These are phyloP conservation scores for Theristicus caerulescens DNA, from an alignment of 2,113 vertebrate species.

Conservation along the genomic window DNA sequence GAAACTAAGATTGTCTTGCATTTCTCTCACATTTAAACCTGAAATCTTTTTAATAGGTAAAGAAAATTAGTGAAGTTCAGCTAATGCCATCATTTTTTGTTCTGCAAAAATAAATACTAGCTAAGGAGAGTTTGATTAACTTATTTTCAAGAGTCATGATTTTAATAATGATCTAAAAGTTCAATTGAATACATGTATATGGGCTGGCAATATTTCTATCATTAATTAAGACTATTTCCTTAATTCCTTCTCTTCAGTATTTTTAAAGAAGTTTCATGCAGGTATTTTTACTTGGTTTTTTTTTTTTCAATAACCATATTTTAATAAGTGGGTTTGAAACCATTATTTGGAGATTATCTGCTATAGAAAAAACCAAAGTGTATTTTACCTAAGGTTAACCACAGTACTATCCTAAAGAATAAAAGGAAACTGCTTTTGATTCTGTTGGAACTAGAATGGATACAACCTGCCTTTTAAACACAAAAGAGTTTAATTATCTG, in stretches of 20 bases:
- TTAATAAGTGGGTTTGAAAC: not conserved
- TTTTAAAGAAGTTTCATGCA: not conserved
- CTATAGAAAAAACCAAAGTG: accelerated
- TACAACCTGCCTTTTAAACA: not conserved
- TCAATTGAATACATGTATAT: not conserved
- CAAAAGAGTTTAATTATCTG: not conserved
- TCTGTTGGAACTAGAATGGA: not conserved
- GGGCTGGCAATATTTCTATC: not conserved
- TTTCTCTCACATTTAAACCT: not conserved
- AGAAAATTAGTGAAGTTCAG: not conserved
- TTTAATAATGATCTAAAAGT: not conserved
- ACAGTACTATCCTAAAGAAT: not conserved
- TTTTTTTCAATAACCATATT: not conserved
- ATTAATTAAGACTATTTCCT: not conserved
- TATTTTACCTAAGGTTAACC: not conserved
- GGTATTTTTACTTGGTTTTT: not conserved
- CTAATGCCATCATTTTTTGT: not conserved
- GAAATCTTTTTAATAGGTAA: not conserved
- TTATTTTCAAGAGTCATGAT: not conserved
- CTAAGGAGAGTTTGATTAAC: not conserved
- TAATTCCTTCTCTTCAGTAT: not conserved
- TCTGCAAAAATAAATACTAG: not conserved
- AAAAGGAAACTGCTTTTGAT: not conserved
- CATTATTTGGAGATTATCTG: not conserved
- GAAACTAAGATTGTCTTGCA: not conserved